phyloP scores from a whole-genome alignment of 1,140 invertebrate genomes.

The Ceratina calcarata region DNA sequence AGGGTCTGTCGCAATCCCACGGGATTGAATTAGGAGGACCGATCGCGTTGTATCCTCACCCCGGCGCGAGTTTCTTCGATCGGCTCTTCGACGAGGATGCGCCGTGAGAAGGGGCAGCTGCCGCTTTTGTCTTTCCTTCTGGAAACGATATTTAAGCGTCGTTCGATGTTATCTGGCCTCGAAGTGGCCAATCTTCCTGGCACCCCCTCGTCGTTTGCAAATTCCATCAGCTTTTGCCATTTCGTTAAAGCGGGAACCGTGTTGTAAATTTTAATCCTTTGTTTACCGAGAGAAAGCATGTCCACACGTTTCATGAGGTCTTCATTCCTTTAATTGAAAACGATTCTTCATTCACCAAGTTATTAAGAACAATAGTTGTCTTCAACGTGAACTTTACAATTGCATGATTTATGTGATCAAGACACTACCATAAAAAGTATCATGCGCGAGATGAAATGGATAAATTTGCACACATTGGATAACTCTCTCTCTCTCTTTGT shows the following conservation, averaged over 20 bases:
- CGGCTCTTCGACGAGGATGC: conserved; percentile 39
- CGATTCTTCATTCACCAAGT: no score
- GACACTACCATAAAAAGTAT: no score
- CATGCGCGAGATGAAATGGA: no score
- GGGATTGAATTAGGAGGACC: conserved; percentile 67
- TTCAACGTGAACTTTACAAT: not conserved
- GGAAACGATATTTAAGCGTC: conserved; percentile 63
- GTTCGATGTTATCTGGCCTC: conserved; percentile 61
- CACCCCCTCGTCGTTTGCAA: conserved; percentile 50
- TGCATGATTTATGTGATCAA: not conserved
- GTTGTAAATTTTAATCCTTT: no score
- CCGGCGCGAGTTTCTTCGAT: conserved; percentile 29
- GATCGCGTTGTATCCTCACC: conserved; percentile 49
- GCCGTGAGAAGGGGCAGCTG: conserved; percentile 63
- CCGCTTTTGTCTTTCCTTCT: conserved; percentile 60
- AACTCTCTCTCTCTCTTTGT: no score
- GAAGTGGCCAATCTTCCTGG: conserved; percentile 45
- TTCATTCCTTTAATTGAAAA: no score
- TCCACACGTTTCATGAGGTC: no score
- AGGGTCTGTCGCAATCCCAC: conserved; percentile 60
- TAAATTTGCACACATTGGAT: no score
- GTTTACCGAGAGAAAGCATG: no score
- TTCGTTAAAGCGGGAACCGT: not conserved
- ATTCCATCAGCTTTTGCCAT: conserved; percentile 41
- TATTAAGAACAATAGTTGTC: no score